A percentile compares a stretch with the other conserved stretches of the same genome.
These are phyloP conservation scores for Lepidonotus clava DNA, from an alignment of 2,888 invertebrate genomes.

Conservation along the genomic window DNA sequence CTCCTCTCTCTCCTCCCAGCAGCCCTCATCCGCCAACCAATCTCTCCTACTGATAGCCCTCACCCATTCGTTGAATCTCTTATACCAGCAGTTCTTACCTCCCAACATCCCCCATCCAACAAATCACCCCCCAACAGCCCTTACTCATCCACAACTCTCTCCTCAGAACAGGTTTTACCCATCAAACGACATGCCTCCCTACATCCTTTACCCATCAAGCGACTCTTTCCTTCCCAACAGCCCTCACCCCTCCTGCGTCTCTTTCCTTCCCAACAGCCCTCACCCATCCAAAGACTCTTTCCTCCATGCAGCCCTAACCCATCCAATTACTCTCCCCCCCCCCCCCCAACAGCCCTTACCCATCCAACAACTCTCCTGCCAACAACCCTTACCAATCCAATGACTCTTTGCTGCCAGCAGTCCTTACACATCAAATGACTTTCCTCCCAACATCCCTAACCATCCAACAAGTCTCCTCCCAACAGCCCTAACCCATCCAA, in stretches of 20 bases:
- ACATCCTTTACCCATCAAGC: neutral
- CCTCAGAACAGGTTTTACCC: neutral
- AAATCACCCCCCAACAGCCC: neutral
- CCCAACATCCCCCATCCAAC: neutral
- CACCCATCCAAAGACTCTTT: neutral
- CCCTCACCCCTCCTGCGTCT: neutral
- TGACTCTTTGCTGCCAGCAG: neutral
- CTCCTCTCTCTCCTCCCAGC: slow-evolving; percentile 20
- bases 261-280: neutral
- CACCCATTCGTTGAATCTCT: neutral
- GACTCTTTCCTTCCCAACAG: neutral
- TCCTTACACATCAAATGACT: neutral
- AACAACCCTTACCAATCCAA: neutral
- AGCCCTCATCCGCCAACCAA: neutral
- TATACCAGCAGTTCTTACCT: neutral
- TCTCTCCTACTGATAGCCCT: slow-evolving; percentile 23
- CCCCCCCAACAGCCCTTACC: neutral
- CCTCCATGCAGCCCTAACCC: neutral
- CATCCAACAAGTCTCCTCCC: neutral
- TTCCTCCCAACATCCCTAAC: neutral
- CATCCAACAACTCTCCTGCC: neutral
- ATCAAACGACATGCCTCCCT: neutral
- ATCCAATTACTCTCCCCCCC: neutral
- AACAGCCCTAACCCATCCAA: too few species aligned
- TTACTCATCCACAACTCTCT: neutral